Conservation (phyloP, 2,888 invertebrate genomes). For the Elmis aenea region DNA sequence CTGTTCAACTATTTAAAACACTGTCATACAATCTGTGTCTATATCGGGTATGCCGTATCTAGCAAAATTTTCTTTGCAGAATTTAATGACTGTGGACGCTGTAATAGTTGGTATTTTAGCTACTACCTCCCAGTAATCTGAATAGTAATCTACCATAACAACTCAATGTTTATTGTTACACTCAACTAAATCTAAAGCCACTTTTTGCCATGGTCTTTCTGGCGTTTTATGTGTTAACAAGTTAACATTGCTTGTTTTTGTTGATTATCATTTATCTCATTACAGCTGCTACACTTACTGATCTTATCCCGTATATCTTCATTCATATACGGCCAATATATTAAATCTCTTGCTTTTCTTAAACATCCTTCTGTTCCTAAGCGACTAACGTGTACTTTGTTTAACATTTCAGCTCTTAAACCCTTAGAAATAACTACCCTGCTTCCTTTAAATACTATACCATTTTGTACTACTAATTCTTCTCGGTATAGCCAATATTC, state of each 20-base stretch:
- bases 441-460: conserved; percentile 3
- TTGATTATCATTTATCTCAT: neutral
- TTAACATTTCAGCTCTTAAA: conserved; percentile 3
- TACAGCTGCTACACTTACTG: neutral
- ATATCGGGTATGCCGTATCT: neutral
- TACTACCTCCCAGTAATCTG: conserved; percentile 1
- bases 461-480: conserved; percentile 2
- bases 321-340: conserved; percentile 1
- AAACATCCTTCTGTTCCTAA: neutral
- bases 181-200: conserved; percentile 3
- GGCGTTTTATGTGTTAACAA: conserved; percentile 1
- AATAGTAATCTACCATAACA: conserved; percentile 2
- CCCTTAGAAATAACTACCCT: conserved; percentile 4
- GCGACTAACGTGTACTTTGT: conserved; percentile 9
- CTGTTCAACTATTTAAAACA: no score
- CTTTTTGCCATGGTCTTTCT: conserved; percentile 1
- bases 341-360: neutral
- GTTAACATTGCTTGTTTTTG: neutral
- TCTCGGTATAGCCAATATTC: conserved; percentile 2
- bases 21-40: conserved; percentile 5
- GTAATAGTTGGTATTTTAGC: neutral
- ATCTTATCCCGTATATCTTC: neutral
- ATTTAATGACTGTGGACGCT: neutral
- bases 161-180: neutral
- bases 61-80: conserved; percentile 1